Base-by-base conservation (phyloP, 2,797 vertebrate species). In the Psittacula derbiana region DNA sequence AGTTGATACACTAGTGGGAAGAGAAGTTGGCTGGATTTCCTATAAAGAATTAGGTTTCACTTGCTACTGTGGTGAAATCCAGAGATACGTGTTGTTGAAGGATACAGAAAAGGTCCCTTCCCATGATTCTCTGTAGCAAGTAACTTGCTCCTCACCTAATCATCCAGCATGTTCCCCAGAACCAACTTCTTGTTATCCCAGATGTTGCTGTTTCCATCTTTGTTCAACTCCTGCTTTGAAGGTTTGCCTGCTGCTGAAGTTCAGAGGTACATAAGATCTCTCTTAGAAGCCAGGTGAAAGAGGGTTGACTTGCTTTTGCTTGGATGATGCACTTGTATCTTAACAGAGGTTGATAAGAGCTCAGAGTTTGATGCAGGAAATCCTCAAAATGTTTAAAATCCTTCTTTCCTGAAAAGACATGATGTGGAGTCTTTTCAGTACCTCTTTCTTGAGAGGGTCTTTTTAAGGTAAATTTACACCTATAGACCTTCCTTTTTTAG, bases 371-470 rank as follows among this genome's bases (percentile, higher is more conserved):
- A 70, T n/a, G 19, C 2, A 50, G 41, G 76, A 80, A 76, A 64
- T 12, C 24, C 30, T 55, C 27, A 31, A 67, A 60, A 55, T 46
- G 12, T 46, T 36, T 64, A 6, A 64, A 80, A 49, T 76, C 15
- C 11, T 88, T 6, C 23, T 72, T 36, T 72, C 43, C 58, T 79
- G 72, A 74, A 70, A 66, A 18, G 4, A 61, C 18, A 23, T 16
- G 7, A 19, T 52, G 6, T 15, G 11, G 8, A 66, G 12, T 8
- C 3, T 8, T 40, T 58, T 67, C 2, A 0, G 8, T 25, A 38
- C 3, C 3, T 1, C 10, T 44, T 67, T 74, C 19, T 19, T 82
- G 16, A 79, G 6, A 75, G 3, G 2, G 3, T 28, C 10, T 60
- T 91, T 65, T 61, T 21, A 73, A 80, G 53, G 47, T 8, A 52